A percentile compares a stretch with the other conserved stretches of the same genome.
Evolutionary conservation across 2,888 invertebrate genomes (phyloP).

Genomic region (Drosophila phalerata): DNA sequence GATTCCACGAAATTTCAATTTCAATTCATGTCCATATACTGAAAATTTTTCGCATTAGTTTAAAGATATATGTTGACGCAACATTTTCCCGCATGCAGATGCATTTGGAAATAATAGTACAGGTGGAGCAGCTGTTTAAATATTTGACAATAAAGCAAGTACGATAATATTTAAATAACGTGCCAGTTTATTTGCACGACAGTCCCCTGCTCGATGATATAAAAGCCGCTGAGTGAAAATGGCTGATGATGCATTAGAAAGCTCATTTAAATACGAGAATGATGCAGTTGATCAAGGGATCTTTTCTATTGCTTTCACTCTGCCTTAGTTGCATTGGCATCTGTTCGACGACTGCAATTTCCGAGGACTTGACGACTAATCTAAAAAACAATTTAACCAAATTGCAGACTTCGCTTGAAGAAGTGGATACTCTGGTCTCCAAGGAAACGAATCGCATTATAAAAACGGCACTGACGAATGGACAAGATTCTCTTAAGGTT

Average conservation of each 20-base stretch:
- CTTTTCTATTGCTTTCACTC: conserved; percentile 11
- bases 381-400: too few species aligned
- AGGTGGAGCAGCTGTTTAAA: conserved; percentile 54
- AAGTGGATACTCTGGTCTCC: background rate
- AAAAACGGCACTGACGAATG: conserved; percentile 18
- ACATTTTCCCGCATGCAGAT: conserved; percentile 15
- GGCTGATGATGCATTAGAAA: conserved; percentile 1
- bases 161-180: conserved; percentile 40
- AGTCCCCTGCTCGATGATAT: conserved; percentile 16
- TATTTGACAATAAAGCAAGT: conserved; percentile 44
- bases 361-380: too few species aligned
- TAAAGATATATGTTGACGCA: background rate
- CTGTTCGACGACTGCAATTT: background rate
- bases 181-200: conserved; percentile 21
- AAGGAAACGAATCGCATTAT: conserved; percentile 2
- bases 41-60: conserved; percentile 12
- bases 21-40: background rate
- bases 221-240: conserved; percentile 22
- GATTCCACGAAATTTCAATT: conserved; percentile 5
- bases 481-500: conserved; percentile 3
- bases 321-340: conserved; percentile 9
- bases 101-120: too few species aligned
- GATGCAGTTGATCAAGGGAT: conserved; percentile 27
- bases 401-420: background rate
- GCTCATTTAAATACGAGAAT: background rate